Conservation (phyloP, 2,113 vertebrate species). For the Apteryx mantelli region DNA sequence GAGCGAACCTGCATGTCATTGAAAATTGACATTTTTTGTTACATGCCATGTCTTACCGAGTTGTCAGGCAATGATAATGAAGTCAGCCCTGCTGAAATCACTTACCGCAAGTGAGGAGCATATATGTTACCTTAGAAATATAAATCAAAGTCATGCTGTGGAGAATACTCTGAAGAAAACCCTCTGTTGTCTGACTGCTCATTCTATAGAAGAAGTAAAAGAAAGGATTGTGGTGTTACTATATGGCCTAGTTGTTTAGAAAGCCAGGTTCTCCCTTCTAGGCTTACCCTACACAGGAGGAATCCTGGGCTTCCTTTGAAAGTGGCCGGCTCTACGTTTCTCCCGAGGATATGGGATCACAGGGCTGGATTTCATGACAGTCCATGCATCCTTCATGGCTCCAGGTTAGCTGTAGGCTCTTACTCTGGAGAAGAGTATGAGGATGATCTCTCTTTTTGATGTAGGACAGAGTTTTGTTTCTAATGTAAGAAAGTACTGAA, state of each 20-base stretch:
- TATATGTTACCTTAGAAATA: neutral
- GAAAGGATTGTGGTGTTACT: neutral
- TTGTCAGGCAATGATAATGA: neutral
- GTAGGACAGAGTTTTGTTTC: neutral
- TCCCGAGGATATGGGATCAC: neutral
- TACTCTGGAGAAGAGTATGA: neutral
- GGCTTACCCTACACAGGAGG: neutral
- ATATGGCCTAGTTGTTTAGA: neutral
- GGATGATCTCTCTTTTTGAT: neutral
- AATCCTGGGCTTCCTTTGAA: neutral
- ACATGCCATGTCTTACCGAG: neutral
- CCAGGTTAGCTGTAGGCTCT: neutral
- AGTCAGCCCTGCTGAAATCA: constrained; percentile 3
- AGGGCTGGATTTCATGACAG: neutral
- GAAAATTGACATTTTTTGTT: constrained; percentile 17
- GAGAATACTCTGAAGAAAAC: neutral
- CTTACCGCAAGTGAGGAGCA: neutral
- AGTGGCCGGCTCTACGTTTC: neutral
- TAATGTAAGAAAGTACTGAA: neutral
- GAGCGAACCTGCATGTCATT: neutral
- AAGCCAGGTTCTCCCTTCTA: neutral
- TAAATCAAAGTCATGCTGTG: neutral
- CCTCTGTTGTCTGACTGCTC: neutral
- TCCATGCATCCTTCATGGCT: neutral
- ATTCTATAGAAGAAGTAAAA: neutral